Evolutionary conservation across 2,113 vertebrate genomes (phyloP).

Genomic region (Notarius lentiginosus): DNA sequence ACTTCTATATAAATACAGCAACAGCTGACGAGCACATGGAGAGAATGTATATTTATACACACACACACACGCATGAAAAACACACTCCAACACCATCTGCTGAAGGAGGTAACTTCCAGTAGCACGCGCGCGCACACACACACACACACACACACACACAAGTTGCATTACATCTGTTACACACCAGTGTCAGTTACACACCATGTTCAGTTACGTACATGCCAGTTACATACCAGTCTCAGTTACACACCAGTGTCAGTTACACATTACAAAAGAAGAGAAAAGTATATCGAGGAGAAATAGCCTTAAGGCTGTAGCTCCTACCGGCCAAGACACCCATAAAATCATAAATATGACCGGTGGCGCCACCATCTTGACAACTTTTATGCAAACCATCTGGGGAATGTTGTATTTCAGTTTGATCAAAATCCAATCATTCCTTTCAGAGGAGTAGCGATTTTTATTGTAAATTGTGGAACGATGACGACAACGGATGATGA

Average conservation of each 20-base stretch:
- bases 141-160: neutral
- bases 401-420: too few relatives aligned
- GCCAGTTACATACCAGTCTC: neutral
- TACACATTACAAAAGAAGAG: neutral
- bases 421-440: too few relatives aligned
- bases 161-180: neutral
- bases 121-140: neutral
- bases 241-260: neutral
- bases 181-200: neutral
- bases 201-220: too few relatives aligned
- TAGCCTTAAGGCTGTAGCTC: too few relatives aligned
- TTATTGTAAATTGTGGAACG: too few relatives aligned
- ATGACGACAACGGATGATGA: too few relatives aligned
- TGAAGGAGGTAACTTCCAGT: neutral
- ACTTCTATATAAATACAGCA: conserved; percentile 20
- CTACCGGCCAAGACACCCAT: too few relatives aligned
- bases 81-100: neutral
- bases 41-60: neutral
- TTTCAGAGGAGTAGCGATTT: too few relatives aligned
- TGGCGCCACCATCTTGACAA: too few relatives aligned
- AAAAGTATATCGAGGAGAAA: too few relatives aligned
- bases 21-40: conserved; percentile 20
- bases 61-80: neutral
- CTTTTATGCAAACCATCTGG: too few relatives aligned
- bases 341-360: too few relatives aligned